These are phyloP conservation scores for Naja naja DNA, from an alignment of 2,113 vertebrate genomes.

Conservation along the genomic window DNA sequence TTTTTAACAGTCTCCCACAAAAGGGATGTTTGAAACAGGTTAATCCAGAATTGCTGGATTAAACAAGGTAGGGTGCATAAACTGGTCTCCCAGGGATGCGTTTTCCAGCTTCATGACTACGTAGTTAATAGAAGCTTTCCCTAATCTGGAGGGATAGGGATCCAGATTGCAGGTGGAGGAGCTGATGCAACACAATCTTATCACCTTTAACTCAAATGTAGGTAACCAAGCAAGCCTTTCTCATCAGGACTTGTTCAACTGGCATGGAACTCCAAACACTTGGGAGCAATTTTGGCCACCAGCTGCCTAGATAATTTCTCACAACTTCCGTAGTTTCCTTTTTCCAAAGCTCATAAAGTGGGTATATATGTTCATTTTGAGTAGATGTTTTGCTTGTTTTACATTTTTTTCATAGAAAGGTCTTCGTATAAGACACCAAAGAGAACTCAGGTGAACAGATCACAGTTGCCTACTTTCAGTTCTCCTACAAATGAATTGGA, in stretches of 20 bases:
- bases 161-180: not conserved
- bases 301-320: not conserved
- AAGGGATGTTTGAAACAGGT: not conserved
- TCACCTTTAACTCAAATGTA: not conserved
- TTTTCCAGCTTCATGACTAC: not conserved
- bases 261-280: not conserved
- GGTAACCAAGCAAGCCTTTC: not conserved
- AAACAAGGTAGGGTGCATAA: not conserved
- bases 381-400: not conserved
- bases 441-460: conserved; percentile 58
- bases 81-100: not conserved
- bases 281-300: not conserved
- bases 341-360: not conserved
- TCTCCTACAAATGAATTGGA: conserved; percentile 75
- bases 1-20: not conserved
- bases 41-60: not conserved
- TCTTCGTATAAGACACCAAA: conserved; percentile 71
- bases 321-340: not conserved
- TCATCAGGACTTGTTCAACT: not conserved
- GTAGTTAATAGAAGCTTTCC: not conserved
- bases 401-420: conserved; percentile 59
- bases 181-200: not conserved
- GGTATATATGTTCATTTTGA: not conserved
- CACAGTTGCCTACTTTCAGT: conserved; percentile 60
- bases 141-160: not conserved